These are phyloP conservation scores for Cryptus viduatorius DNA, from an alignment of 2,888 invertebrate genomes.

Conservation along the genomic window DNA sequence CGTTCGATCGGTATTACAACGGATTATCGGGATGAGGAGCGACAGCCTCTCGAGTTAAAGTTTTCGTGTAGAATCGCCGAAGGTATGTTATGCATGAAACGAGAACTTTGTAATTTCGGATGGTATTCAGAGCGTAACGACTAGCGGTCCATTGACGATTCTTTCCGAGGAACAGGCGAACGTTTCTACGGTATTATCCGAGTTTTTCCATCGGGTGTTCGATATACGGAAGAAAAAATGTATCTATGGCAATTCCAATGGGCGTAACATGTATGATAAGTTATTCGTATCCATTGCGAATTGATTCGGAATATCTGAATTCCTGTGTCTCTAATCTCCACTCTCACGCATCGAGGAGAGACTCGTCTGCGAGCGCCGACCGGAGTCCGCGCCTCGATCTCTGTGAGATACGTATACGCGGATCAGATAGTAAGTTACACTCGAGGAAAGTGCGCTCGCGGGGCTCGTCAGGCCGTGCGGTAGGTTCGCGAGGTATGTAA, in stretches of 20 bases:
- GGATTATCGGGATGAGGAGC: neutral
- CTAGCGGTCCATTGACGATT: constrained; percentile 37
- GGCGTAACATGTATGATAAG: neutral
- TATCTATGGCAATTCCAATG: constrained; percentile 17
- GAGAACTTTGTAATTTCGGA: constrained; percentile 11
- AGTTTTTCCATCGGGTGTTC: neutral
- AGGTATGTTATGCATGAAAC: neutral
- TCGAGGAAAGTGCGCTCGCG: constrained; percentile 42
- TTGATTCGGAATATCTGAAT: neutral
- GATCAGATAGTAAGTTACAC: constrained; percentile 16
- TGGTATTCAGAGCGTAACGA: constrained; percentile 31
- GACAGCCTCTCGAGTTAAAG: too few species aligned
- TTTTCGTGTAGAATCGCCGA: neutral
- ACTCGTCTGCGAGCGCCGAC: neutral
- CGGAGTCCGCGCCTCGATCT: constrained; percentile 18
- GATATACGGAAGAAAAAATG: constrained; percentile 11
- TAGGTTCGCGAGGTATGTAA: constrained; percentile 35
- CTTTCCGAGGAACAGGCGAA: constrained; percentile 28
- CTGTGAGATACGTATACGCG: constrained; percentile 27
- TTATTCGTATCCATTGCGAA: neutral
- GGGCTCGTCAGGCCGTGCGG: constrained; percentile 11
- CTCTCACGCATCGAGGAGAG: constrained; percentile 18
- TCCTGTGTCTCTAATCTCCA: neutral
- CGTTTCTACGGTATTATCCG: constrained; percentile 11
- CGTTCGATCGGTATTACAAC: neutral